phyloP scores from a whole-genome alignment of 1,140 invertebrate species.

The Apis dorsata region DNA sequence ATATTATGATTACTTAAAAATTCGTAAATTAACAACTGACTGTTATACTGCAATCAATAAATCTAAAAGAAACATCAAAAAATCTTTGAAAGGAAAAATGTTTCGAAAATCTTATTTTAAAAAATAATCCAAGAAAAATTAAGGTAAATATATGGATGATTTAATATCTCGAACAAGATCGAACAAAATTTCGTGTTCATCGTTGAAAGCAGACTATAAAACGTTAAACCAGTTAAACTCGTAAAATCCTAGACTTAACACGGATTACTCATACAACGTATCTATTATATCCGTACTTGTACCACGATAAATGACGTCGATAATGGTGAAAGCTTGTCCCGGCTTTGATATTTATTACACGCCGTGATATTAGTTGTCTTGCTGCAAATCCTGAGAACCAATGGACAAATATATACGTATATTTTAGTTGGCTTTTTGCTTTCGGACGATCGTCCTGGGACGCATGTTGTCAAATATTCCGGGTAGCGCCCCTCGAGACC shows the following conservation, averaged over 20 bases:
- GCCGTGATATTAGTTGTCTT: neutral
- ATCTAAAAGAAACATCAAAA: too few species aligned
- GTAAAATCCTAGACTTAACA: constrained; percentile 20
- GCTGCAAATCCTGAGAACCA: constrained; percentile 21
- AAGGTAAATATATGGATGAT: too few species aligned
- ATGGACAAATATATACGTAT: constrained; percentile 25
- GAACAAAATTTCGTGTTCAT: neutral
- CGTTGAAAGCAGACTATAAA: neutral
- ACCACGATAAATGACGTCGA: constrained; percentile 41
- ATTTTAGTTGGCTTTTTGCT: constrained; percentile 46
- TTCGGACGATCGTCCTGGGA: constrained; percentile 58
- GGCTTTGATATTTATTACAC: constrained; percentile 45
- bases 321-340: constrained; percentile 26
- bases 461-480: constrained; percentile 67
- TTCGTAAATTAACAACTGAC: too few species aligned
- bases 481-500: constrained; percentile 50
- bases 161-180: too few species aligned
- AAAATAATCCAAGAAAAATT: too few species aligned
- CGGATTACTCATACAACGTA: constrained; percentile 13
- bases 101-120: too few species aligned
- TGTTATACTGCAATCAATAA: too few species aligned
- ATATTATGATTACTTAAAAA: too few species aligned
- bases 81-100: too few species aligned
- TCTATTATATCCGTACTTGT: constrained; percentile 7
- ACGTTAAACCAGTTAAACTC: neutral